Percentiles rank a stretch among this genome's conserved stretches.
Evolutionary conservation across 1,140 invertebrate species (phyloP).

Genomic region (Drosophila ercepeae): DNA sequence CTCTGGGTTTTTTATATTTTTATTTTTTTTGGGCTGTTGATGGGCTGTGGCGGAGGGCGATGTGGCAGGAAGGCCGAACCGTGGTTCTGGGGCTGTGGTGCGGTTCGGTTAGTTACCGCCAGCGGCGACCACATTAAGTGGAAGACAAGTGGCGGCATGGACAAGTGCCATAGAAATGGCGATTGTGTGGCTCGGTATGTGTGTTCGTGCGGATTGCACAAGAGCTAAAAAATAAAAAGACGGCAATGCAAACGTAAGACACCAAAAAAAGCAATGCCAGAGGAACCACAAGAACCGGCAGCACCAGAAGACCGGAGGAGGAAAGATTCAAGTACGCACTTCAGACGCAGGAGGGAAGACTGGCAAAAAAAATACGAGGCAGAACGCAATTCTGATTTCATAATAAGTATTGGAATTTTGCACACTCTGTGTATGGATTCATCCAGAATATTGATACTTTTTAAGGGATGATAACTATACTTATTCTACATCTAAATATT

Average conservation of each 20-base stretch:
- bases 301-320: slow-evolving; percentile 19
- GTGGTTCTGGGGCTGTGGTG: slow-evolving; percentile 18
- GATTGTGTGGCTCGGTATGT: slow-evolving; percentile 32
- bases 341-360: slow-evolving; percentile 59
- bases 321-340: slow-evolving; percentile 70
- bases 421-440: slow-evolving; percentile 15
- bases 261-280: slow-evolving; percentile 56
- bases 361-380: not conserved
- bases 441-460: no score
- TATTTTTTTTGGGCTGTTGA: slow-evolving; percentile 29
- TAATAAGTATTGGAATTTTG: not conserved
- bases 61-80: slow-evolving; percentile 13
- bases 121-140: slow-evolving; percentile 71
- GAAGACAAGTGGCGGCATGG: slow-evolving; percentile 78
- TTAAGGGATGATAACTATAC: no score
- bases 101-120: slow-evolving; percentile 54
- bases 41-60: slow-evolving; percentile 12
- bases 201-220: slow-evolving; percentile 53
- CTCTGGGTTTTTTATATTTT: slow-evolving; percentile 19
- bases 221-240: slow-evolving; percentile 70
- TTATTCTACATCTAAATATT: no score
- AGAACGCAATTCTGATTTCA: not conserved
- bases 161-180: slow-evolving; percentile 78
- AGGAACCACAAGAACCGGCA: slow-evolving; percentile 15
- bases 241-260: slow-evolving; percentile 72